Percentiles rank a stretch among this genome's conserved stretches.
phyloP scores from a whole-genome alignment of 2,888 invertebrate genomes.

The Platypus cylindrus region DNA sequence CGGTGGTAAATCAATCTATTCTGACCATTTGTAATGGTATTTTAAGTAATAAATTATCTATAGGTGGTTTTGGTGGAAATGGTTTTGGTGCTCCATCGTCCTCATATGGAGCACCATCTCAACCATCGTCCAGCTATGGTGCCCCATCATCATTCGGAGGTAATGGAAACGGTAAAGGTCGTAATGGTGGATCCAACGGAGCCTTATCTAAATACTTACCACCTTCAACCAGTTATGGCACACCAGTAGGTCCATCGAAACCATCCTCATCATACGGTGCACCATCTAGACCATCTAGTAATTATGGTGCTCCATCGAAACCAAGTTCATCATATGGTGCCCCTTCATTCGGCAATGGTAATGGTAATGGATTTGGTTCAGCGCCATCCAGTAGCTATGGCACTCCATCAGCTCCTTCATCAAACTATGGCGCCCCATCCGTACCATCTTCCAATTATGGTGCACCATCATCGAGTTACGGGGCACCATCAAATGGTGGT shows the following conservation, averaged over 20 bases:
- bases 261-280: slow-evolving; percentile 34
- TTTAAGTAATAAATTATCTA: not conserved
- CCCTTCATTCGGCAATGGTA: slow-evolving; percentile 23
- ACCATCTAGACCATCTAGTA: slow-evolving; percentile 22
- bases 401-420: slow-evolving; percentile 26
- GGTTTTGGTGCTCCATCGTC: not conserved
- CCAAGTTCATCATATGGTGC: slow-evolving; percentile 28
- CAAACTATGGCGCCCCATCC: slow-evolving; percentile 24
- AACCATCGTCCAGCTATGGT: not conserved
- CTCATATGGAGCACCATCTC: not conserved
- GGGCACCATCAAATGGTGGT: slow-evolving; percentile 18
- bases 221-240: slow-evolving; percentile 28
- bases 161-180: slow-evolving; percentile 15
- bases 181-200: slow-evolving; percentile 9
- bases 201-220: slow-evolving; percentile 18
- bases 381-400: slow-evolving; percentile 45
- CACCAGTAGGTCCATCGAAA: slow-evolving; percentile 33
- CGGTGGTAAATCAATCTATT: not conserved
- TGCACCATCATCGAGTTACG: slow-evolving; percentile 25
- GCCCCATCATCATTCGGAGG: slow-evolving; percentile 28
- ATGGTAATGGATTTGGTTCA: slow-evolving; percentile 14
- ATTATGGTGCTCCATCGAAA: slow-evolving; percentile 23
- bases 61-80: not conserved
- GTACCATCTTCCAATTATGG: slow-evolving; percentile 45
- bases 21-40: not conserved